Evolutionary conservation across 2,113 vertebrate genomes (phyloP).

Genomic region (Laterallus jamaicensis): DNA sequence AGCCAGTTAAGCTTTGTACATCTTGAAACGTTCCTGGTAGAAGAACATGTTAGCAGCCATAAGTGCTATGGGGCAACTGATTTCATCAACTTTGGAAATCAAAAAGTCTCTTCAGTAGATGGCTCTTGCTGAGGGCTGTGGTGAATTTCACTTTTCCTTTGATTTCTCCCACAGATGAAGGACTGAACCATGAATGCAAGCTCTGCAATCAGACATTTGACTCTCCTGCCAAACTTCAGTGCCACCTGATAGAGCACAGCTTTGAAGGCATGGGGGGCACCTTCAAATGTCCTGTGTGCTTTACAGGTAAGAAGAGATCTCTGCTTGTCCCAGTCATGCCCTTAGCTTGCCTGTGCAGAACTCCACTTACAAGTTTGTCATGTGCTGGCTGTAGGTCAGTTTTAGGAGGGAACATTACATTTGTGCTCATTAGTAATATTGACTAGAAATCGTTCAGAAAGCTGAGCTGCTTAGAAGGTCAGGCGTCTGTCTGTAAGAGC

Average conservation of each 20-base stretch:
- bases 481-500: slow-evolving; percentile 38
- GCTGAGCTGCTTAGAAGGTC: slow-evolving; percentile 46
- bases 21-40: background rate
- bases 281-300: slow-evolving; percentile 98
- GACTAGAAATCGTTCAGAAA: slow-evolving; percentile 49
- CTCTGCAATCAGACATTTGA: slow-evolving; percentile 98
- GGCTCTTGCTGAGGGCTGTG: background rate
- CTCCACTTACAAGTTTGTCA: background rate
- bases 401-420: slow-evolving; percentile 52
- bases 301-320: slow-evolving; percentile 81
- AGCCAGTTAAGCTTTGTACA: background rate
- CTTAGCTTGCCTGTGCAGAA: background rate
- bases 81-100: background rate
- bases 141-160: slow-evolving; percentile 31
- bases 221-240: slow-evolving; percentile 98
- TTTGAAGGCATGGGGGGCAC: slow-evolving; percentile 99
- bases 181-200: slow-evolving; percentile 97
- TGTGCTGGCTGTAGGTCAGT: slow-evolving; percentile 8
- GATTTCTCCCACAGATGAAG: slow-evolving; percentile 87
- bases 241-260: slow-evolving; percentile 99
- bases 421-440: slow-evolving; percentile 65
- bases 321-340: background rate
- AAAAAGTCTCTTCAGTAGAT: background rate
- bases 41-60: background rate
- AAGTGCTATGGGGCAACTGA: background rate